Evolutionary conservation across 2,113 vertebrate genomes (phyloP), one percentile per base, ranked within the genome.

Genomic region (Nyctibius bracteatus): DNA sequence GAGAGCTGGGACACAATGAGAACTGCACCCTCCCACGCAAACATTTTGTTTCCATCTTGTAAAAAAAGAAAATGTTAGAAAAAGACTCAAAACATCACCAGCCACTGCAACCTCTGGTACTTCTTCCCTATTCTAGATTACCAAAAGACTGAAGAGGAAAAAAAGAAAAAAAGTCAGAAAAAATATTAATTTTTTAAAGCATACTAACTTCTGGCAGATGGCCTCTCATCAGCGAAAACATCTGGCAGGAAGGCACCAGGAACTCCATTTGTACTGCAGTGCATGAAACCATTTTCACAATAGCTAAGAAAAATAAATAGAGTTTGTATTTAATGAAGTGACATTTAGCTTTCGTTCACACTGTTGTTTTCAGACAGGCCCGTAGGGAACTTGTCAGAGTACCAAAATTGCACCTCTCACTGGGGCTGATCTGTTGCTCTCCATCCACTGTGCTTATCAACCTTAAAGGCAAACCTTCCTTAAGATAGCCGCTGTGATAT

Each of bases 231-330:
- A 68, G 97, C 73, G 41, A 97, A 96, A 12, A 94, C 20, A 20
- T 97, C 97, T 22, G 98, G 93, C 59, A 98, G 72, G 94, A 98
- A 97, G 77, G 86, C 95, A 49, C 98, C 98, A 0, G 97, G 96
- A 88, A 52, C 54, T 81, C 96, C 96, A 8, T 95, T 98, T 7
- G 94, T 95, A 75, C 95, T 98, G 70, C 99, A 99, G 88, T 96
- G 98, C 99, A 99, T 99, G 83, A 97, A 92, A 35, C 99, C 99
- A 1, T 98, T 96, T 92, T 99, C 98, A 74, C 99, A 99, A 95
- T 99, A 99, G 96, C 99, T 99, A 92, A 43, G 70, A 84, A 94
- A 88, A 94, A 58, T 30, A 90, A 89, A 87, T 4, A 91, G 47
- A 70, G 17, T 5, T 71, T 83, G 17, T 59, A 61, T 49, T 93